phyloP scores from a whole-genome alignment of 2,797 vertebrate species.

The Coracias cyanogaster region DNA sequence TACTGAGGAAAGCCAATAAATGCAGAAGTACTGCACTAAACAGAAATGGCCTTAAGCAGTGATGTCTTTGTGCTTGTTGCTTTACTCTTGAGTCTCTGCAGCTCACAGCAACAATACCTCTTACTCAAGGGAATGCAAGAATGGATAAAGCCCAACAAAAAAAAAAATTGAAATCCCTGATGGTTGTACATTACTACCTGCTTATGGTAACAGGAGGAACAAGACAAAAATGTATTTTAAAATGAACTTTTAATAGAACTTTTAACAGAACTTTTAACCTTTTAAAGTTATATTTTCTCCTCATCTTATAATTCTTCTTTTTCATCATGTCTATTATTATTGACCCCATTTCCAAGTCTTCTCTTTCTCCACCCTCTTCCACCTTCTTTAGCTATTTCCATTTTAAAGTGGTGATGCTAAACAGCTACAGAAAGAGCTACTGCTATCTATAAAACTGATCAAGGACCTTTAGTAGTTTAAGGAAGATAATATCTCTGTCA shows the following conservation, averaged over 20 bases:
- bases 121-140: neutral
- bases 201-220: neutral
- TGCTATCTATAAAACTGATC: neutral
- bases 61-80: neutral
- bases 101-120: neutral
- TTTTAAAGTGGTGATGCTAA: neutral
- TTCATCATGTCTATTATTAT: neutral
- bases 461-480: neutral
- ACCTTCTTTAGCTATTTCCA: neutral
- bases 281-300: neutral
- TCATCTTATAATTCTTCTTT: neutral
- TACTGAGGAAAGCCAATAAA: neutral
- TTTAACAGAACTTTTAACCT: neutral
- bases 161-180: neutral
- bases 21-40: neutral
- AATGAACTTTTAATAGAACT: neutral
- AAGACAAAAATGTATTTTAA: neutral
- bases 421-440: neutral
- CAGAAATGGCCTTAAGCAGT: neutral
- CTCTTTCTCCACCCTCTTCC: neutral
- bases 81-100: neutral
- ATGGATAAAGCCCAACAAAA: neutral
- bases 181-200: neutral
- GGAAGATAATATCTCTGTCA: neutral
- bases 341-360: neutral